These are phyloP conservation scores for Parascotia fuliginaria DNA, from an alignment of 2,888 invertebrate genomes.

Conservation along the genomic window DNA sequence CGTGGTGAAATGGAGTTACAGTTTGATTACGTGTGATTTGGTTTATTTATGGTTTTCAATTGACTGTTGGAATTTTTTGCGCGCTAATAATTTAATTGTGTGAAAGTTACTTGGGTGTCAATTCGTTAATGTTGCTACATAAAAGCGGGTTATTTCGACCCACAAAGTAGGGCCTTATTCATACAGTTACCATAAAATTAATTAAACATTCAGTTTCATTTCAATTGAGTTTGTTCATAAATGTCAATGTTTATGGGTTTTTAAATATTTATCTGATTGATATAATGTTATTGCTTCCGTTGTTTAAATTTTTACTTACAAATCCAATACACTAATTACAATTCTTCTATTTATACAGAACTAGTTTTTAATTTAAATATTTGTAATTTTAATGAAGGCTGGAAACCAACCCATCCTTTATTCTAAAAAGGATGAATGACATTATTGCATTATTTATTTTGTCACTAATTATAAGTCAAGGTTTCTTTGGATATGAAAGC, in stretches of 20 bases:
- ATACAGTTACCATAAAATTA: constrained; percentile 4
- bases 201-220: constrained; percentile 7
- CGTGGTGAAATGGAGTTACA: constrained; percentile 8
- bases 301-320: too few species aligned
- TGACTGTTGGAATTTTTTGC: neutral
- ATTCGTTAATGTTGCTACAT: constrained; percentile 2
- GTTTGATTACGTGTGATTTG: constrained; percentile 2
- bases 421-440: constrained; percentile 13
- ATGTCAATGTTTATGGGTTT: neutral
- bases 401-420: neutral
- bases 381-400: too few species aligned
- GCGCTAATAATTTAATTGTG: constrained; percentile 3
- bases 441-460: constrained; percentile 17
- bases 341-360: too few species aligned
- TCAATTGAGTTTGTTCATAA: neutral
- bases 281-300: constrained; percentile 1
- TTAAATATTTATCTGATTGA: too few species aligned
- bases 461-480: constrained; percentile 2
- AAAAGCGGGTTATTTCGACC: constrained; percentile 6
- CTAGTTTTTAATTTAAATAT: too few species aligned
- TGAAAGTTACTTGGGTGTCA: constrained; percentile 13
- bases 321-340: too few species aligned
- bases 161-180: constrained; percentile 2
- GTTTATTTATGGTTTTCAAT: constrained; percentile 4
- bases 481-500: neutral